A percentile compares a stretch with the other conserved stretches of the same genome.
phyloP scores from a whole-genome alignment of 1,140 invertebrate species.

The Nasonia giraulti region DNA sequence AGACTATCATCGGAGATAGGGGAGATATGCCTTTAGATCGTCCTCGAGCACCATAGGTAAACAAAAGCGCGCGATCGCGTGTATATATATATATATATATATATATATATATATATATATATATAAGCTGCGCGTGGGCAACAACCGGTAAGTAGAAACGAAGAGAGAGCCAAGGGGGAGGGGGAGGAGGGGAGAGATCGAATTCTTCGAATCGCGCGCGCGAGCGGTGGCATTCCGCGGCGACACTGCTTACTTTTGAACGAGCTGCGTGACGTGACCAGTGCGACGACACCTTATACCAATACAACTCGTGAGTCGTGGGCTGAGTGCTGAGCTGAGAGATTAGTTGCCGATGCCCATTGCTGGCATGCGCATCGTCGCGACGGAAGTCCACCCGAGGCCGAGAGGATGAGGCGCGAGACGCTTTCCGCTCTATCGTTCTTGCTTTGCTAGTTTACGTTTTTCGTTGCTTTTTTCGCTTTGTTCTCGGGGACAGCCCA shows the following conservation, averaged over 20 bases:
- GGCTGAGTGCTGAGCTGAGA: neutral
- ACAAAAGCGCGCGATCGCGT: neutral
- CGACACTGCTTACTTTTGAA: neutral
- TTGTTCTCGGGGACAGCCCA: neutral
- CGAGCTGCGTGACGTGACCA: neutral
- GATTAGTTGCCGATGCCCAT: neutral
- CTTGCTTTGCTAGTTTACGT: neutral
- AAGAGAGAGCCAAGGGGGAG: neutral
- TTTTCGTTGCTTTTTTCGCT: neutral
- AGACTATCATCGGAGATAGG: too few relatives aligned
- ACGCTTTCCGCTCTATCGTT: neutral
- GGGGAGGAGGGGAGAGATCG: constrained; percentile 6
- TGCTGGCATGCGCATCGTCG: neutral
- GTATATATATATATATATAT: too few relatives aligned
- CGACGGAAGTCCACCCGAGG: neutral
- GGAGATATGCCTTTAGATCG: neutral
- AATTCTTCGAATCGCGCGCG: constrained; percentile 28
- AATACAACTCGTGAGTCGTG: neutral
- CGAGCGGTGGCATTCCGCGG: neutral
- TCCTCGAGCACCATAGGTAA: neutral
- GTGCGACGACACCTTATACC: neutral
- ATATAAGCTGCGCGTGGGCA: too few relatives aligned
- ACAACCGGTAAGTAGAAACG: neutral
- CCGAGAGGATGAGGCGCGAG: neutral
- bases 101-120: too few relatives aligned